A percentile compares a stretch with the other conserved stretches of the same genome.
Evolutionary conservation across 2,797 vertebrate species (phyloP).

Genomic region (Sebastiscus tertius): DNA sequence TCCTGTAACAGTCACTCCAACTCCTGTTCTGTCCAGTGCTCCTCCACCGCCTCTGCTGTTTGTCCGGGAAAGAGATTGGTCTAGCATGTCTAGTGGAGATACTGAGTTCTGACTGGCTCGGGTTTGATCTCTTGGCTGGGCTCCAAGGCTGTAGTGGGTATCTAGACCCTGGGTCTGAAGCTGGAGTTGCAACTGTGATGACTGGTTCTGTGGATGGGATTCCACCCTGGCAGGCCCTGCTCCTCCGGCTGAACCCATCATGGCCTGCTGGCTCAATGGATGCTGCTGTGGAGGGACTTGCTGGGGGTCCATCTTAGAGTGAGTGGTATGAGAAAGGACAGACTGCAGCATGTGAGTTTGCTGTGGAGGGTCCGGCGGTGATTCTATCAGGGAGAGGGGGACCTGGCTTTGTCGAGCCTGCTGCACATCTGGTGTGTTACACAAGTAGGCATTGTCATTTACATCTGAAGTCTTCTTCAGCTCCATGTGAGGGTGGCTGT

Average conservation of each 20-base stretch:
- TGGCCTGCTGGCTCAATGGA: constrained; percentile 71
- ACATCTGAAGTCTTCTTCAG: constrained; percentile 85
- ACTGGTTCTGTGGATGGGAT: constrained; percentile 74
- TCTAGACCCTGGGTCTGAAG: constrained; percentile 85
- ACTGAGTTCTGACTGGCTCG: constrained; percentile 78
- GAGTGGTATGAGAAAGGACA: constrained; percentile 87
- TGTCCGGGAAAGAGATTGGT: constrained; percentile 79
- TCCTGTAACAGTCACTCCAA: constrained; percentile 52
- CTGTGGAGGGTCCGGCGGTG: constrained; percentile 81
- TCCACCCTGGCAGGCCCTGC: constrained; percentile 62
- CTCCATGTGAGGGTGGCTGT: constrained; percentile 83
- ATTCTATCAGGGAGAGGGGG: constrained; percentile 83
- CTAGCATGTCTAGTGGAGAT: constrained; percentile 81
- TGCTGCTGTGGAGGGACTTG: constrained; percentile 70
- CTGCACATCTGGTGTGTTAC: constrained; percentile 81
- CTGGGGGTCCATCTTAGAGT: constrained; percentile 78
- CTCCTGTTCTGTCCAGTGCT: constrained; percentile 62
- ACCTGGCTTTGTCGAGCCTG: constrained; percentile 78
- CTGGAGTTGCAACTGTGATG: constrained; percentile 85
- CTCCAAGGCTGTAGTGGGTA: constrained; percentile 76
- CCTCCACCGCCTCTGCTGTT: constrained; percentile 69
- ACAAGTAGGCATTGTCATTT: constrained; percentile 78
- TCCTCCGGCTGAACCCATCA: constrained; percentile 70
- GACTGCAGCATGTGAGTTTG: constrained; percentile 87
- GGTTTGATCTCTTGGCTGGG: constrained; percentile 72